Evolutionary conservation across 1,140 invertebrate genomes (phyloP), one percentile per base, ranked within the genome.

Genomic region (Gryllus bimaculatus): DNA sequence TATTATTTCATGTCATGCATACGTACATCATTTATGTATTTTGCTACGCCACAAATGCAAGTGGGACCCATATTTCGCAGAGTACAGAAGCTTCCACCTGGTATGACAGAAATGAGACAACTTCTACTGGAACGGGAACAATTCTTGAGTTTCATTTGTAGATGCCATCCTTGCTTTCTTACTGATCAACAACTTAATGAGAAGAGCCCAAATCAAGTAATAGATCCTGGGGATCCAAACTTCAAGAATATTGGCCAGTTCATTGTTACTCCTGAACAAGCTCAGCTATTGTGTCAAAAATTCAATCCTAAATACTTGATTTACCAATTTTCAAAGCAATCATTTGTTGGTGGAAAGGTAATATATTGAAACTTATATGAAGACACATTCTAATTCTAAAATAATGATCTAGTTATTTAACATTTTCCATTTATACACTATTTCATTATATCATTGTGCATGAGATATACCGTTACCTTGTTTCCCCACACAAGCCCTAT

Each of bases 1-100:
- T 86, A 88, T 54, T 89, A 87, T 81, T 86, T 88, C 78, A 82
- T 85, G 47, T 84, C 86, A 20, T 84, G 86, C 26, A 80, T 89
- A 13, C 82, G 85, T 54, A 84, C 83, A 66, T 83, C 87, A 7
- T 88, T 86, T 80, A 81, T 84, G 39, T 89, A 89, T 80, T 89
- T 89, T 84, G 86, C 84, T 13, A 83, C 87, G 73, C 87, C 88
- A 7, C 83, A 83, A 79, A 82, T 81, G 18, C 77, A 73, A 10
- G 74, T 73, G 66, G 84, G 84, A 3, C 83, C 83, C 73, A 80
- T 86, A 10, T 86, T 83, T 81, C 80, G n/a, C 21, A 21, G 6
- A 8, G 48, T 77, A 48, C 81, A 89, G 86, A 83, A 83, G 20
- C 86, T 86, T 48, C 85, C 86, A 8, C 82, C 87, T 8, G 83